Conservation (phyloP, 2,113 vertebrate species). For the Pampusana beccarii region DNA sequence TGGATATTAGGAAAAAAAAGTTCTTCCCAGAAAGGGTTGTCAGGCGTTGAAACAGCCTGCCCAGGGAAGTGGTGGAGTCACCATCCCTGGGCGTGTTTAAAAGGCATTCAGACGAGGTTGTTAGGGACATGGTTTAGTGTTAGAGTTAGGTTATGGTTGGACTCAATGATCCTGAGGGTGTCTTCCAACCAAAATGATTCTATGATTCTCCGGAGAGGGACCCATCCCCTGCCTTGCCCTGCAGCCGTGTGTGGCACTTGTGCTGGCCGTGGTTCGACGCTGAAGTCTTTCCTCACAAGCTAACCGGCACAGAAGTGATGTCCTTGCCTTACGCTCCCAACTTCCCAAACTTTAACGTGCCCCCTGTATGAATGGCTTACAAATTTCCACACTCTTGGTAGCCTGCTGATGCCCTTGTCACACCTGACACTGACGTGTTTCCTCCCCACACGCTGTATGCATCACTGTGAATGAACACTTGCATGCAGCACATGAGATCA, state of each 20-base stretch:
- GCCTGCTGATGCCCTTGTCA: fast-evolving
- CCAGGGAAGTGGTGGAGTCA: no score
- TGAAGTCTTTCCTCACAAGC: fast-evolving
- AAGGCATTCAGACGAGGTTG: no score
- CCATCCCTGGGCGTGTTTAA: no score
- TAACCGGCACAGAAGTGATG: fast-evolving
- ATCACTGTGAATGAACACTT: fast-evolving
- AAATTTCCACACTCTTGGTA: fast-evolving
- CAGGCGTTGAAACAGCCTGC: no score
- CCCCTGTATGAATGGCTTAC: fast-evolving
- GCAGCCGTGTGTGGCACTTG: fast-evolving
- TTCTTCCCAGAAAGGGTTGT: no score
- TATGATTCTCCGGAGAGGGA: no score
- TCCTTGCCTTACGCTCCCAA: fast-evolving
- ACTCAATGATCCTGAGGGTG: no score
- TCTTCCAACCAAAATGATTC: no score
- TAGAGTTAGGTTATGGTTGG: no score
- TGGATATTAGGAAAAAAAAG: no score
- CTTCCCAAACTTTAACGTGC: fast-evolving
- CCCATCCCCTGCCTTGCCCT: fast-evolving
- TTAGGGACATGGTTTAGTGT: no score
- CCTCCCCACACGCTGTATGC: fast-evolving
- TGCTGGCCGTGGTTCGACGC: fast-evolving
- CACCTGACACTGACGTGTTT: fast-evolving
- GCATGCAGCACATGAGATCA: fast-evolving